A percentile compares a stretch with the other conserved stretches of the same genome.
Evolutionary conservation across 2,888 invertebrate species (phyloP).

Genomic region (Polydesmus complanatus): DNA sequence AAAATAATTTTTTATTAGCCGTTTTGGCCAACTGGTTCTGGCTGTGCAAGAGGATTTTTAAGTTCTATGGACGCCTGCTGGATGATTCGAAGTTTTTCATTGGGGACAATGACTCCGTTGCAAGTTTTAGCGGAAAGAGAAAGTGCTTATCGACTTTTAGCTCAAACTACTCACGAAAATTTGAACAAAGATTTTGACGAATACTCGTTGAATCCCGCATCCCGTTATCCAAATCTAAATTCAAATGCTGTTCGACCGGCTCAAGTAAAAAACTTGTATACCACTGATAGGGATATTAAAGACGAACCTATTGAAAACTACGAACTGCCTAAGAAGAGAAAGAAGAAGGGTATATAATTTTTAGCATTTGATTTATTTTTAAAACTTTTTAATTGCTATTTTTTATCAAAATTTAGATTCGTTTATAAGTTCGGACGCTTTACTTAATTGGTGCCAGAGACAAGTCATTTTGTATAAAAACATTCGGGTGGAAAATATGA

Average conservation of each 20-base stretch:
- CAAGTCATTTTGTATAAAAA: constrained; percentile 50
- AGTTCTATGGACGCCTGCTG: constrained; percentile 93
- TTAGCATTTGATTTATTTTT: neutral
- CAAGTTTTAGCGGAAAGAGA: constrained; percentile 87
- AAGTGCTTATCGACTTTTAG: constrained; percentile 72
- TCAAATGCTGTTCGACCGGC: constrained; percentile 56
- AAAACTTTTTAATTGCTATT: neutral
- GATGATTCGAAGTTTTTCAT: constrained; percentile 75
- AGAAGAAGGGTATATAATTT: constrained; percentile 41
- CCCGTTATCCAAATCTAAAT: constrained; percentile 73
- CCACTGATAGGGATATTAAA: constrained; percentile 44
- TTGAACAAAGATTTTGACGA: constrained; percentile 60
- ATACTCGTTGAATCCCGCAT: constrained; percentile 73
- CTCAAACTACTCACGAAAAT: constrained; percentile 94
- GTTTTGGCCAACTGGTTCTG: constrained; percentile 99
- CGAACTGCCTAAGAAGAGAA: constrained; percentile 51
- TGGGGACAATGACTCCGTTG: constrained; percentile 52
- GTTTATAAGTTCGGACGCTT: constrained; percentile 56
- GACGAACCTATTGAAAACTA: constrained; percentile 26
- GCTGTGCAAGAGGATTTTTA: constrained; percentile 91
- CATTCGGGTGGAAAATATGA: constrained; percentile 47
- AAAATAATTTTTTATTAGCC: constrained; percentile 40
- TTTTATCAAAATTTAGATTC: constrained; percentile 39
- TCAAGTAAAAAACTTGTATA: constrained; percentile 50
- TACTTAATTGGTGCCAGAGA: constrained; percentile 62